Base-by-base conservation (phyloP, 2,113 vertebrate genomes). In the Rhombomys opimus region DNA sequence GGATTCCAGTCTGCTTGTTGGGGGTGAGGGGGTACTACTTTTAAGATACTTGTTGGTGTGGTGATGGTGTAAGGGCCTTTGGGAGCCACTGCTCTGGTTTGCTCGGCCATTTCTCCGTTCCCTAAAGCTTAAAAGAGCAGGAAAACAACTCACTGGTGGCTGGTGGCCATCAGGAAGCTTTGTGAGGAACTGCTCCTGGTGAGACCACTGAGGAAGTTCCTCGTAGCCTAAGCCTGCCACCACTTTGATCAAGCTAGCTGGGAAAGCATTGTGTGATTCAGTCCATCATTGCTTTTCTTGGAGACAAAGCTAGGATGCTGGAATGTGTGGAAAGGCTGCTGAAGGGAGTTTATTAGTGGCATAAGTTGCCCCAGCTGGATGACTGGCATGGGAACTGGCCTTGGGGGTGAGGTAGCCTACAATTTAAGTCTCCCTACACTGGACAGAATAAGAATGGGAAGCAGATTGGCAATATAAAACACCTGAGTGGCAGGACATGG, bases 401-500 rank as follows among this genome's bases (percentile, higher is more conserved):
- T 30, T 52, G 70, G 54, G 70, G 17, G 30, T 61, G 93, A 35
- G 5, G 17, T 87, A 52, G 94, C 11, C 11, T 10, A 77, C 89
- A 5, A 35, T 38, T 17, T 61, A 46, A 38, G 77, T 11, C 67
- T 92, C 73, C 76, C 59, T 65, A 10, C 17, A 57, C 68, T 38
- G 80, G 32, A 75, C 38, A 25, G 85, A 92, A 61, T 52, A 86
- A 85, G 85, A 32, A 76, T 54, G 65, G 89, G 81, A 92, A 86
- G 35, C 61, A 82, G n/a, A 84, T 38, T 91, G 90, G 77, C 68
- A 15, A 15, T 75, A 17, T 67, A 59, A 89, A 95, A 80, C 95
- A 96, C 97, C 97, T 91, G 86, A 94, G 35, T 18, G 80, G 91
- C 75, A 91, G 87, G 82, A 93, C 54, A 35, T 61, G 86, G 78